These are phyloP conservation scores for Silvanus unidentatus DNA, from an alignment of 2,888 invertebrate species.

Conservation along the genomic window DNA sequence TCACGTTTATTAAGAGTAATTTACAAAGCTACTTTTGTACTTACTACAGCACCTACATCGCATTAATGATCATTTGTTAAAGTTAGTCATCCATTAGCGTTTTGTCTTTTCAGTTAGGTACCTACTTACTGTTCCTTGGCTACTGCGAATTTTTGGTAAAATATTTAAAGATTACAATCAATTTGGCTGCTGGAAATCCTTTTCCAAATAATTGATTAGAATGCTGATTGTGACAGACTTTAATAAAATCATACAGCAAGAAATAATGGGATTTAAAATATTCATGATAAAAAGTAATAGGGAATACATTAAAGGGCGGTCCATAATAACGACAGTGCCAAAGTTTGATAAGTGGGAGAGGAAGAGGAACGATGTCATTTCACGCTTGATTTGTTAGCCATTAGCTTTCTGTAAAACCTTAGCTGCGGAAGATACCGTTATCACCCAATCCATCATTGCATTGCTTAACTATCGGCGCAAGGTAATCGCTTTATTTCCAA, in stretches of 20 bases:
- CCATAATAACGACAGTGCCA: not conserved
- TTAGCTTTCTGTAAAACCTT: conserved; percentile 22
- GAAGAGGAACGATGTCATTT: conserved; percentile 28
- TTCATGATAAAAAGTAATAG: conserved; percentile 14
- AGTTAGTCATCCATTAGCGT: conserved; percentile 1
- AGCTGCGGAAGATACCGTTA: conserved; percentile 18
- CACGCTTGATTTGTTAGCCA: conserved; percentile 31
- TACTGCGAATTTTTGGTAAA: too few species aligned
- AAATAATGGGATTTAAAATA: conserved; percentile 16
- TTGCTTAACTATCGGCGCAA: conserved; percentile 20
- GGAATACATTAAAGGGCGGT: conserved; percentile 22
- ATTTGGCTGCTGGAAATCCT: too few species aligned
- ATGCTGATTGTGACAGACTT: conserved; percentile 3
- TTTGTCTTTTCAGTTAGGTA: too few species aligned
- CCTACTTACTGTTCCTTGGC: too few species aligned
- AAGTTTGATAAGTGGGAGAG: conserved; percentile 22
- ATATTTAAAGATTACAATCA: too few species aligned
- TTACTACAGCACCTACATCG: too few species aligned
- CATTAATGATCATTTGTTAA: not conserved
- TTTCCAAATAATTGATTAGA: not conserved
- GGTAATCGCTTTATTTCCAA: conserved; percentile 18
- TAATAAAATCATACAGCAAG: not conserved
- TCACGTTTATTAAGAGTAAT: too few species aligned
- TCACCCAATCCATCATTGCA: conserved; percentile 24
- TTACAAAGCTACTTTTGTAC: too few species aligned